These are phyloP conservation scores for Musca vetustissima DNA, from an alignment of 1,140 invertebrate genomes.

Conservation along the genomic window DNA sequence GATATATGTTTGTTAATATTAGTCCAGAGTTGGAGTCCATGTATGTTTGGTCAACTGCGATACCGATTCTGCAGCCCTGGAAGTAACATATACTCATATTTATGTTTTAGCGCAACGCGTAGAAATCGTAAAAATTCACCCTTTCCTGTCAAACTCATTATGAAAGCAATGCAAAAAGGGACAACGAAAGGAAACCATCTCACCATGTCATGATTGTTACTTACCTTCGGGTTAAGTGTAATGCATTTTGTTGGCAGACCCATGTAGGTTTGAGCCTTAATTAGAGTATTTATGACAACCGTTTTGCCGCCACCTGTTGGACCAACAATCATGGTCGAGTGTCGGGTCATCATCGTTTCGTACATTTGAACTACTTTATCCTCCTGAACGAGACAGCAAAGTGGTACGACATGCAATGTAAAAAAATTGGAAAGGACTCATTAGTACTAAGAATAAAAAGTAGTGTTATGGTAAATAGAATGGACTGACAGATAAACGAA, in stretches of 20 bases:
- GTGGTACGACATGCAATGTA: neutral
- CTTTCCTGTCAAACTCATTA: too few relatives aligned
- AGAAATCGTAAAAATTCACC: too few relatives aligned
- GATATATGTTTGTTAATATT: too few relatives aligned
- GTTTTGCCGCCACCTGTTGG: constrained; percentile 90
- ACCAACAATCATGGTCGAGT: constrained; percentile 88
- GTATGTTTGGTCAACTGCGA: too few relatives aligned
- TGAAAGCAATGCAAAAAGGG: too few relatives aligned
- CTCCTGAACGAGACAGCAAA: constrained; percentile 59
- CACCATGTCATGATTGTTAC: constrained; percentile 22
- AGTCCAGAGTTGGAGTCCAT: too few relatives aligned
- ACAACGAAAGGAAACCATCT: too few relatives aligned
- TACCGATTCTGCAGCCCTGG: too few relatives aligned
- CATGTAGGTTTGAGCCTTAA: constrained; percentile 75
- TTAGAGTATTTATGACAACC: constrained; percentile 78
- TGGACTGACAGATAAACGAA: neutral
- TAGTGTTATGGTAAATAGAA: neutral
- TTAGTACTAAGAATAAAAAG: neutral
- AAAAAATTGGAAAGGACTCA: neutral
- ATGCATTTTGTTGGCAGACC: constrained; percentile 75
- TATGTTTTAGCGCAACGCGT: too few relatives aligned
- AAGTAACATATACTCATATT: too few relatives aligned
- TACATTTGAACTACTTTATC: constrained; percentile 89
- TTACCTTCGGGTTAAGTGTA: constrained; percentile 80
- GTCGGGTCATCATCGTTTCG: constrained; percentile 91